These are phyloP conservation scores for Oreocharis arfaki DNA, from an alignment of 2,113 vertebrate genomes.

Conservation along the genomic window DNA sequence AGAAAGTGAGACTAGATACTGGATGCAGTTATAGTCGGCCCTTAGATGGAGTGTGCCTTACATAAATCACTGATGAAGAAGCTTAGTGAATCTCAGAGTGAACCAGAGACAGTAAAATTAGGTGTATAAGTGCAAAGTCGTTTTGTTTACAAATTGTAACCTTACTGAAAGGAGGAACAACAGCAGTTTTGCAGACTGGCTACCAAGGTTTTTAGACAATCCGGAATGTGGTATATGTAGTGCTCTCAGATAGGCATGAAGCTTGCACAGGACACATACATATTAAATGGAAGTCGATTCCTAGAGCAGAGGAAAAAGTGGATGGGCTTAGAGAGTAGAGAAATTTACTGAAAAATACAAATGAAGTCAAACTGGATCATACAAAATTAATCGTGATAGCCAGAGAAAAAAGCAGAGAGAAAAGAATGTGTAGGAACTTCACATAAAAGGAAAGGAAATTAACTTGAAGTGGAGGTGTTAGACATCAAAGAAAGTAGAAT, in stretches of 20 bases:
- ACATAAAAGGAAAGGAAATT: background rate
- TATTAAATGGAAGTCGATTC: background rate
- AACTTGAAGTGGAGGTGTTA: background rate
- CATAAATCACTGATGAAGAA: background rate
- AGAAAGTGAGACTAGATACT: background rate
- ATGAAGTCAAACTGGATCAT: background rate
- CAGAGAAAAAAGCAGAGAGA: background rate
- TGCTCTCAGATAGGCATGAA: background rate
- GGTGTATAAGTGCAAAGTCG: background rate
- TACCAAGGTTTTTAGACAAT: background rate
- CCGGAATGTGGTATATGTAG: background rate
- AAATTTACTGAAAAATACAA: conserved; percentile 21
- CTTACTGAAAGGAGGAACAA: background rate
- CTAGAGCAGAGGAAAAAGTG: conserved; percentile 35
- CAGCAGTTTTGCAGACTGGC: background rate
- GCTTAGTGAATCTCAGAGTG: background rate
- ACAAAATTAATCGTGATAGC: background rate
- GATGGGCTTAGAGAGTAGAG: background rate
- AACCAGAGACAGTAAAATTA: background rate
- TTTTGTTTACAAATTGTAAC: background rate
- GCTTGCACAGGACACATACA: background rate
- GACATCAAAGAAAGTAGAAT: background rate
- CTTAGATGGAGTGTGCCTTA: background rate
- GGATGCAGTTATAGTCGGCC: background rate
- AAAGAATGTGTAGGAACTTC: background rate